phyloP scores from a whole-genome alignment of 2,797 vertebrate genomes.

The Sarcophilus harrisii region DNA sequence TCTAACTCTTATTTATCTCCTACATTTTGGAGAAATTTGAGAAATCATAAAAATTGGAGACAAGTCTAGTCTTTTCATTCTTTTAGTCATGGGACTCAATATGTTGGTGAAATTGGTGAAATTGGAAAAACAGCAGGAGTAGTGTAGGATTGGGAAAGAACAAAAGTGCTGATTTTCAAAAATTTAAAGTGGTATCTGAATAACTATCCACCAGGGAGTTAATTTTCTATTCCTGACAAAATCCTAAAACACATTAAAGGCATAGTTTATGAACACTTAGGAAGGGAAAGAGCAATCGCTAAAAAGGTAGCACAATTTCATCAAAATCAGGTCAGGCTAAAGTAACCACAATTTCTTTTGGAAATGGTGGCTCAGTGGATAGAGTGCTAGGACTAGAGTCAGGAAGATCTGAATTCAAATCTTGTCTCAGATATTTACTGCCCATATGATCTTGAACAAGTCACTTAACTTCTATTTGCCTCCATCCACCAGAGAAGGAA shows the following conservation, averaged over 20 bases:
- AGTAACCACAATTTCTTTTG: background rate
- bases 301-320: background rate
- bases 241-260: background rate
- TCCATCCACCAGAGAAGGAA: background rate
- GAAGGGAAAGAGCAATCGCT: background rate
- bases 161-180: background rate
- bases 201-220: background rate
- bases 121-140: background rate
- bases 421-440: background rate
- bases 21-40: background rate
- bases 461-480: background rate
- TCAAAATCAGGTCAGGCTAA: background rate
- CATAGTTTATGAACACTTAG: background rate
- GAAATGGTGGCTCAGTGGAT: background rate
- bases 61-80: background rate
- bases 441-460: background rate
- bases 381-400: background rate
- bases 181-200: background rate
- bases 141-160: background rate
- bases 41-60: background rate
- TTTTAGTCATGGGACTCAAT: background rate
- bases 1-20: background rate
- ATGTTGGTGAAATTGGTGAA: background rate
- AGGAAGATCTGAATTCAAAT: background rate
- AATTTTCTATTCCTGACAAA: background rate